Percentiles rank a stretch among this genome's conserved stretches.
Conservation (phyloP, 2,888 invertebrate species). For the Aphidius colemani region DNA sequence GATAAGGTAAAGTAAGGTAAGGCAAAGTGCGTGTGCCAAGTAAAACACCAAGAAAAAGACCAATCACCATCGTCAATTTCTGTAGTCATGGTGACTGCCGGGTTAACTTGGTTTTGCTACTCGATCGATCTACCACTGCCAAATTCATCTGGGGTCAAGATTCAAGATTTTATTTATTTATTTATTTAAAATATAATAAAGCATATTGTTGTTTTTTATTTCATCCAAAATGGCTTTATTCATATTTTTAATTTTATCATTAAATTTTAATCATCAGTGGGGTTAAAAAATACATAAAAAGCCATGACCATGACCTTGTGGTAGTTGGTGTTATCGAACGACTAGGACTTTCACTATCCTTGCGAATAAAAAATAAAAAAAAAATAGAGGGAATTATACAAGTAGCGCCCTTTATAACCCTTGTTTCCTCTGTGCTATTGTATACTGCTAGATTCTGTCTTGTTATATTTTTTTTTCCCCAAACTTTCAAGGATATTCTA, state of each 20-base stretch:
- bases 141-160: slow-evolving; percentile 52
- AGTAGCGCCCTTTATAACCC: no score
- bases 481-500: no score
- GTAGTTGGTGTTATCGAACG: slow-evolving; percentile 54
- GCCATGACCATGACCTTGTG: slow-evolving; percentile 57
- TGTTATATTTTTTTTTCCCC: no score
- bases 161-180: slow-evolving; percentile 33
- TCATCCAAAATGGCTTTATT: no score
- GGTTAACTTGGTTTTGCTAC: slow-evolving; percentile 39
- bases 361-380: no score
- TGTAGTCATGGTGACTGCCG: slow-evolving; percentile 60
- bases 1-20: slow-evolving; percentile 17
- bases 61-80: slow-evolving; percentile 31
- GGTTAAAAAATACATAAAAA: slow-evolving; percentile 30
- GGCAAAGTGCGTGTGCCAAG: slow-evolving; percentile 32
- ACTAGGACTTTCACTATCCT: slow-evolving; percentile 52
- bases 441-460: no score
- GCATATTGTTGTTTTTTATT: no score
- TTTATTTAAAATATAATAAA: no score
- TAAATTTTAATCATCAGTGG: neutral
- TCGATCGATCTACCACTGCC: slow-evolving; percentile 50
- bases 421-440: no score
- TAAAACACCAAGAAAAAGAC: slow-evolving; percentile 25
- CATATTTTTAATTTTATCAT: neutral
- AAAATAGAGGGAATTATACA: no score